Conservation (phyloP, 2,888 invertebrate species). For the Podotricha telesiphe region DNA sequence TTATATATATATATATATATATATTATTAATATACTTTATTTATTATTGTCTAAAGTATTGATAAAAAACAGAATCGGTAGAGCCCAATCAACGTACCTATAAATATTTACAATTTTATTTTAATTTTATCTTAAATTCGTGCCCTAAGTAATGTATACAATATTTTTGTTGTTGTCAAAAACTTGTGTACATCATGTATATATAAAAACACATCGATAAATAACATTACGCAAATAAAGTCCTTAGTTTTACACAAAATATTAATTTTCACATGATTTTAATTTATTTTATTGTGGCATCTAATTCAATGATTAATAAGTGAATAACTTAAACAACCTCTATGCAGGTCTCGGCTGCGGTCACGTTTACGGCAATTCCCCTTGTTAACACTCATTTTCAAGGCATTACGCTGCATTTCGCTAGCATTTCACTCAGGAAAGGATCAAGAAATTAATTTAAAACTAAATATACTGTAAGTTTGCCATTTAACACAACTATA, state of each 20-base stretch:
- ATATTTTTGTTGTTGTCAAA: too few species aligned
- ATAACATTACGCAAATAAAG: background rate
- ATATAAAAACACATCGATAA: too few species aligned
- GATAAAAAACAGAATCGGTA: background rate
- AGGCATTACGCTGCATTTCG: conserved; percentile 25
- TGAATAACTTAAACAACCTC: conserved; percentile 34
- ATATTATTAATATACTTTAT: conserved; percentile 4
- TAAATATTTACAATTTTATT: too few species aligned
- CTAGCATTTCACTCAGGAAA: background rate
- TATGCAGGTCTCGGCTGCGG: conserved; percentile 38
- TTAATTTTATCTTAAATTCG: too few species aligned
- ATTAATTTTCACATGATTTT: conserved; percentile 13
- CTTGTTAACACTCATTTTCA: conserved; percentile 39
- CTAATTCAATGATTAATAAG: conserved; percentile 42
- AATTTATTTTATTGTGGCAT: conserved; percentile 31
- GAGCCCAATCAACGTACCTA: background rate
- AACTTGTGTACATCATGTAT: too few species aligned
- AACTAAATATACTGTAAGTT: background rate
- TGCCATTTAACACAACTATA: background rate
- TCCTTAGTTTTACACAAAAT: background rate
- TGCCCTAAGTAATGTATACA: too few species aligned
- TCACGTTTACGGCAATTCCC: conserved; percentile 39
- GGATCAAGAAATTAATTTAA: background rate
- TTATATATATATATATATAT: too few species aligned
- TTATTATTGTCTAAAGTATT: conserved; percentile 1